phyloP scores from a whole-genome alignment of 2,797 vertebrate genomes.

The Perdix hodgsoniae region DNA sequence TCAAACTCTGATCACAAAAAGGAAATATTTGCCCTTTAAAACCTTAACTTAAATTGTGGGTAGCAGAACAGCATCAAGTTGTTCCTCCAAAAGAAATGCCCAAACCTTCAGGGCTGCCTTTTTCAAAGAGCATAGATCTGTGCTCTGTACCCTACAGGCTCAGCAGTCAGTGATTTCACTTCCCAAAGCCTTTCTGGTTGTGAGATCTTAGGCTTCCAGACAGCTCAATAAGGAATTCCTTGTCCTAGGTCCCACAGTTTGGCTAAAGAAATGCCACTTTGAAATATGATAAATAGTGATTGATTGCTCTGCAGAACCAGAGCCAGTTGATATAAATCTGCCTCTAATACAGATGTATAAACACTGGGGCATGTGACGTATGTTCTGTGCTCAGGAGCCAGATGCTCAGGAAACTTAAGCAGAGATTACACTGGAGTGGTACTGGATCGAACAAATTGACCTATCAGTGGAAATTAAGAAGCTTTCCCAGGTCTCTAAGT shows the following conservation, averaged over 20 bases:
- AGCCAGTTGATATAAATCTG: slow-evolving; percentile 12
- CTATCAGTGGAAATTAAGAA: background rate
- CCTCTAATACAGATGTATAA: slow-evolving; percentile 13
- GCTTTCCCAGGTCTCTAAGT: background rate
- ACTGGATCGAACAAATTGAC: slow-evolving; percentile 19
- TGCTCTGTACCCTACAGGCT: background rate
- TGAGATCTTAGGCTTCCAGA: background rate
- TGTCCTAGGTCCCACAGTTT: background rate
- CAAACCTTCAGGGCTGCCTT: background rate
- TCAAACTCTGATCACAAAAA: background rate
- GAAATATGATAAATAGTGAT: slow-evolving; percentile 1
- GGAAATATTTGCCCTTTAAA: background rate
- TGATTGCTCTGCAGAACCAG: background rate
- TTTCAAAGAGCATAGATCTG: background rate
- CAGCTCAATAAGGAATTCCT: background rate
- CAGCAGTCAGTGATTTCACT: background rate
- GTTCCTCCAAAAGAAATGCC: background rate
- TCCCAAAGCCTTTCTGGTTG: background rate
- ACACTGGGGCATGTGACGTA: background rate
- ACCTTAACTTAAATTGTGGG: background rate
- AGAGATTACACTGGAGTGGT: slow-evolving; percentile 39
- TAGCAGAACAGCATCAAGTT: background rate
- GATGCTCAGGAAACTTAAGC: slow-evolving; percentile 53
- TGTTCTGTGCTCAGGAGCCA: slow-evolving; percentile 31
- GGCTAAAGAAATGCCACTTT: slow-evolving; percentile 8